phyloP scores from a whole-genome alignment of 2,888 invertebrate species.

The Cepaea hortensis region DNA sequence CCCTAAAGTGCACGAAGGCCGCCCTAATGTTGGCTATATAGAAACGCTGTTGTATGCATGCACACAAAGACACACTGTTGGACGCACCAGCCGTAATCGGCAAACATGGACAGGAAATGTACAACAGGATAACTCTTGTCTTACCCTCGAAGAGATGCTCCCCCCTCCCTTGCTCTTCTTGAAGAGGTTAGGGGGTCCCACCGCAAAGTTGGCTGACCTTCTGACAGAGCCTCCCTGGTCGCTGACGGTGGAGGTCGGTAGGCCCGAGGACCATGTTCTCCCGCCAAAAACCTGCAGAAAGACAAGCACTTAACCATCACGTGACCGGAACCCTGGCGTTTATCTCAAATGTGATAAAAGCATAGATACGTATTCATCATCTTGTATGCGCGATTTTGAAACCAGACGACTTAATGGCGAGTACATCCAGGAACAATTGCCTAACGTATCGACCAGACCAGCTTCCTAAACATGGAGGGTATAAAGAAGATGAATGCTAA shows the following conservation, averaged over 20 bases:
- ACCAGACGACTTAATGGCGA: too few relatives aligned
- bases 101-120: neutral
- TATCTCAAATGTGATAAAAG: neutral
- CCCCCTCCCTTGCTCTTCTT: slow-evolving; percentile 59
- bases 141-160: slow-evolving; percentile 33
- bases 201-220: slow-evolving; percentile 67
- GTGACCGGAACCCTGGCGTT: neutral
- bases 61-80: neutral
- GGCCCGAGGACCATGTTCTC: slow-evolving; percentile 75
- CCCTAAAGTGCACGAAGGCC: too few relatives aligned
- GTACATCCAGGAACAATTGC: too few relatives aligned
- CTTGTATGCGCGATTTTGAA: neutral
- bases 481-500: too few relatives aligned
- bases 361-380: slow-evolving; percentile 15
- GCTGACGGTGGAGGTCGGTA: slow-evolving; percentile 56
- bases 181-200: slow-evolving; percentile 62
- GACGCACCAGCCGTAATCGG: neutral
- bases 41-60: neutral
- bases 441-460: too few relatives aligned
- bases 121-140: neutral
- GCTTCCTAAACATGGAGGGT: too few relatives aligned
- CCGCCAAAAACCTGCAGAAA: slow-evolving; percentile 87
- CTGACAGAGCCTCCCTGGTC: slow-evolving; percentile 64
- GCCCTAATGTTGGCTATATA: neutral
- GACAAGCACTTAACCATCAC: neutral